Evolutionary conservation across 2,113 vertebrate species (phyloP), one percentile per base, ranked within the genome.

Genomic region (Paramisgurnus dabryanus): DNA sequence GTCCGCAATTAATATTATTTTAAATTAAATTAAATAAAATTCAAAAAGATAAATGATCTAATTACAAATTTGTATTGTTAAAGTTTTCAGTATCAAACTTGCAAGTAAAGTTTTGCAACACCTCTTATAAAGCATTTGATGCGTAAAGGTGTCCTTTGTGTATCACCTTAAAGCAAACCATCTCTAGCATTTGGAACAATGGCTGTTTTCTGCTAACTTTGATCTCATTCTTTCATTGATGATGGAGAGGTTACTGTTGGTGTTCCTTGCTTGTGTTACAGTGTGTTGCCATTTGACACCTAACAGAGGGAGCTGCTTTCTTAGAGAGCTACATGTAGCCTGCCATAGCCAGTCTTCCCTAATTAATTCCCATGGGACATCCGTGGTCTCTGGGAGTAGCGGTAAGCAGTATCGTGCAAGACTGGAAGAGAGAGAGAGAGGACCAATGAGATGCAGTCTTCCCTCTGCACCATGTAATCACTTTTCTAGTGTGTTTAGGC

Each of bases 331-430:
- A 12, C 65, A 58, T n/a, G 68, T 75, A 65, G 64, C 18, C 69
- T 67, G 43, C 84, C 77, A 82, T 86, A 64, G 53, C 66, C 80
- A 83, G 86, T 80, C 79, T 66, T 39, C 73, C 79, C 40, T 86
- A 87, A 90, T 88, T 83, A 87, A 82, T 86, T 86, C 85, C 81
- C 78, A 78, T 5, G 80, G 79, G 80, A 74, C 82, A 22, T 27
- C 12, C 53, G n/a, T 49, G 60, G 39, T 47, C 58, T 79, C 41
- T 66, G 34, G 64, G 43, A 71, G 63, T 83, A 18, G 57, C 39
- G 34, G 58, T 39, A 50, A 73, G 47, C 55, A 57, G 60, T 18
- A 68, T 34, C 39, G 68, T 63, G 22, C 66, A 67, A 80, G 53
- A 80, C 58, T 70, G 11, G n/a, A 34, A 76, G 39, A 49, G 39